Base-by-base conservation (phyloP, 2,113 vertebrate species). In the Accipiter virgatus region DNA sequence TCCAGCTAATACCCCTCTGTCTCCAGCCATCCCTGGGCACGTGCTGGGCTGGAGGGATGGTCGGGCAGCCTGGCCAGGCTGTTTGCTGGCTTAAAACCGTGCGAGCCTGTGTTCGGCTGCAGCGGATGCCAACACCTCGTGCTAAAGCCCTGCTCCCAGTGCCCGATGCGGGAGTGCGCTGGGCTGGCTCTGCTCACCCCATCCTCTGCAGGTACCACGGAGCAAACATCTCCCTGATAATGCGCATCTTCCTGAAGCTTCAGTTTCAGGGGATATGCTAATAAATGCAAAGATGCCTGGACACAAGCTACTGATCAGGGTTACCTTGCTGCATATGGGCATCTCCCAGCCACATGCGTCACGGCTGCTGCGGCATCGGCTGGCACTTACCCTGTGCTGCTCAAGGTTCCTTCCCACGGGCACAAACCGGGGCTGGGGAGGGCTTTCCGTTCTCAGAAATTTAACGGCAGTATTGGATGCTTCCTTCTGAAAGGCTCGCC, bases 281-380 rank as follows among this genome's bases (percentile, higher is more conserved):
- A 72, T 11, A 42, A 48, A 43, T 43, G 52, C 48, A 11, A 34
- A 83, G 63, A 7, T 25, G 15, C 13, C 27, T 40, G 48, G 62
- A 4, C 34, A 32, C 19, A 6, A 72, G 68, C 21, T 86, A 84
- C 74, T 65, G 62, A 0, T 63, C 14, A 34, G 34, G 42, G 6
- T 75, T 38, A 13, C 43, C 48, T 38, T 32, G 58, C 48, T 61
- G 79, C 50, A 4, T 1, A 1, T 1, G 26, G 47, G n/a, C 23
- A 25, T 45, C 42, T 47, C 45, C 53, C 53, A 19, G 1, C 79
- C 1, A 0, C 11, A 0, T 1, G 21, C 47, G 7, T 32, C 15
- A 3, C 0, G 12, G 56, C 36, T 3, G 0, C 67, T 34, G 1
- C 0, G 0, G n/a, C 9, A 5, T 15, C 3, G 0, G 17, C 58